These are phyloP conservation scores for Coptotermes formosanus DNA, from an alignment of 1,140 invertebrate genomes.

Conservation along the genomic window DNA sequence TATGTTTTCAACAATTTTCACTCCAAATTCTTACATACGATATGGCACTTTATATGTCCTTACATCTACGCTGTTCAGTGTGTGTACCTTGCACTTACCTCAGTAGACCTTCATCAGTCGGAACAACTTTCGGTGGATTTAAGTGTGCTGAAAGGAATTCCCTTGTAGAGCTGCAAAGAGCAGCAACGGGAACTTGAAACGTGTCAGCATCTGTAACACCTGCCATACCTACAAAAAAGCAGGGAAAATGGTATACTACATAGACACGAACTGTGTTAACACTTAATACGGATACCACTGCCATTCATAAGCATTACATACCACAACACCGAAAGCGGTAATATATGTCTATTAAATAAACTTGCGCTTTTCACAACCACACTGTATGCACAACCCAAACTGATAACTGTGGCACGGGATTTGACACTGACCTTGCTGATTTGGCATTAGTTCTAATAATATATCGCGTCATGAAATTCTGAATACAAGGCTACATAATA, in stretches of 20 bases:
- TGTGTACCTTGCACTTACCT: conserved; percentile 46
- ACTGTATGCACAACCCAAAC: no score
- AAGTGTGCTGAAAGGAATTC: conserved; percentile 53
- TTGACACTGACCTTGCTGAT: no score
- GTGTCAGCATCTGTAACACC: not conserved
- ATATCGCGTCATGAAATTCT: no score
- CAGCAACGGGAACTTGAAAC: not conserved
- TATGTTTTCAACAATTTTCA: no score
- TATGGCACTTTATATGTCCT: not conserved
- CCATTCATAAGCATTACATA: not conserved
- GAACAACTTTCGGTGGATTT: conserved; percentile 60
- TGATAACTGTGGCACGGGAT: no score
- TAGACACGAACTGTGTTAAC: not conserved
- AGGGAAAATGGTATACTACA: not conserved
- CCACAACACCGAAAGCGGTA: not conserved
- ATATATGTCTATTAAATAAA: no score
- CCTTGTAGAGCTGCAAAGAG: conserved; percentile 41
- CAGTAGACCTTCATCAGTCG: conserved; percentile 53
- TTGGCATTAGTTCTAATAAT: no score
- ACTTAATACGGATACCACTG: not conserved
- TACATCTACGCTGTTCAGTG: no score
- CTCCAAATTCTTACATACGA: not conserved
- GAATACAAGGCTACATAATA: no score
- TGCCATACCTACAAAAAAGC: not conserved
- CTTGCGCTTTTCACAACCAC: no score